Evolutionary conservation across 2,113 vertebrate genomes (phyloP).

Genomic region (Nibea albiflora): DNA sequence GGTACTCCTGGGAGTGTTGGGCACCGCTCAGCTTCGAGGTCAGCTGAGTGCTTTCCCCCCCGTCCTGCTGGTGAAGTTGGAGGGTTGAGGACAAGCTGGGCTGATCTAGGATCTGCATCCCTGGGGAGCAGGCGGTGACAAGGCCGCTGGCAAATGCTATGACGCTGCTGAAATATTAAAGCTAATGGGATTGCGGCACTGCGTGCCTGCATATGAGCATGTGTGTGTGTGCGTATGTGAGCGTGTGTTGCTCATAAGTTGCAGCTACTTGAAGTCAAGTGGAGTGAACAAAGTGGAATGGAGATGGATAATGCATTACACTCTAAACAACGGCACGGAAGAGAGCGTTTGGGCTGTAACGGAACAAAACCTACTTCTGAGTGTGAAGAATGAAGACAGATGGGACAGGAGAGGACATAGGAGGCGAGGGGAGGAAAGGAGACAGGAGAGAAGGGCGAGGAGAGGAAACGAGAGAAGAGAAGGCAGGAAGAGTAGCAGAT

Average conservation of each 20-base stretch:
- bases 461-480: neutral
- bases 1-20: conserved; percentile 52
- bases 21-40: conserved; percentile 58
- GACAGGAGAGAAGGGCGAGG: neutral
- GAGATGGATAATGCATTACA: conserved; percentile 79
- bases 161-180: conserved; percentile 80
- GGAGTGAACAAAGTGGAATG: conserved; percentile 74
- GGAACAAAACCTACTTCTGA: conserved; percentile 52
- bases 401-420: neutral
- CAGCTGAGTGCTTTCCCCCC: conserved; percentile 52
- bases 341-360: conserved; percentile 42
- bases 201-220: conserved; percentile 13
- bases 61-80: conserved; percentile 41
- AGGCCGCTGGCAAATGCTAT: conserved; percentile 63
- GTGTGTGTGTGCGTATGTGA: conserved; percentile 5
- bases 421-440: neutral
- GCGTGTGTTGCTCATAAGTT: conserved; percentile 50
- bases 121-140: conserved; percentile 64
- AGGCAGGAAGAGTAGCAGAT: conserved; percentile 15
- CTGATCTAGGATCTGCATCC: conserved; percentile 65
- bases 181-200: conserved; percentile 70
- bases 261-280: conserved; percentile 68
- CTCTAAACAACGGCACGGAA: conserved; percentile 55
- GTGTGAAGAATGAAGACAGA: conserved; percentile 33
- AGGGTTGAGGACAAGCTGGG: conserved; percentile 42